Evolutionary conservation across 53 echinoderm and acorn worm genomes (phyloP), one percentile per base, ranked within the genome.

Genomic region (Temnopleurus reevesii): DNA sequence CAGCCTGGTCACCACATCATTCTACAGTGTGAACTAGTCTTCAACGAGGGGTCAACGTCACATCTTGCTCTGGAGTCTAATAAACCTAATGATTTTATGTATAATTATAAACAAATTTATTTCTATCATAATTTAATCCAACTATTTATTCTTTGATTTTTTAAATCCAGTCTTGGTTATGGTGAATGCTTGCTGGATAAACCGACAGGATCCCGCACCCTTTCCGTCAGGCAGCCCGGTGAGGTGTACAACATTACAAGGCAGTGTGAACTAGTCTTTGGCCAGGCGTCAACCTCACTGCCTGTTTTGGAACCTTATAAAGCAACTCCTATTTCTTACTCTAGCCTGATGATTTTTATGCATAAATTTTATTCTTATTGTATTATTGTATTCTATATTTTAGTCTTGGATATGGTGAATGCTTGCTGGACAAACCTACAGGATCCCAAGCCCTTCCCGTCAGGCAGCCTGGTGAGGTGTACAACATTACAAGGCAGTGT

Each of bases 231-330:
- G 36, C 86, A 89, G 54, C 98, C 98, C 1, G 98, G 98, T 26
- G 94, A 95, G 59, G 93, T 93, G 76, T 98, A 95, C 86, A 95
- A 93, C 54, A 89, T 94, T 56, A 95, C 90, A 49, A 94, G 91
- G 77, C 99, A 99, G 89, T 99, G 99, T 81, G 93, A 93, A 54
- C 92, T 99, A 25, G 93, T 99, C 57, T 96, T 94, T 84, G 99
- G 99, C 17, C 90, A 89, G 17, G 93, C 93, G 12, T 94, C 99
- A 24, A n/a, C n/a, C n/a, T n/a, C n/a, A n/a, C n/a, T n/a, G n/a
- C n/a, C n/a, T n/a, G n/a, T n/a, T n/a, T n/a, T n/a, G n/a, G n/a
- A n/a, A n/a, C n/a, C n/a, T n/a, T n/a, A n/a, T n/a, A n/a, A n/a
- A n/a, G n/a, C n/a, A n/a, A n/a, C n/a, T n/a, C n/a, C n/a, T n/a